These are phyloP conservation scores for Beaufortia kweichowensis DNA, from an alignment of 2,113 vertebrate species.

Conservation along the genomic window DNA sequence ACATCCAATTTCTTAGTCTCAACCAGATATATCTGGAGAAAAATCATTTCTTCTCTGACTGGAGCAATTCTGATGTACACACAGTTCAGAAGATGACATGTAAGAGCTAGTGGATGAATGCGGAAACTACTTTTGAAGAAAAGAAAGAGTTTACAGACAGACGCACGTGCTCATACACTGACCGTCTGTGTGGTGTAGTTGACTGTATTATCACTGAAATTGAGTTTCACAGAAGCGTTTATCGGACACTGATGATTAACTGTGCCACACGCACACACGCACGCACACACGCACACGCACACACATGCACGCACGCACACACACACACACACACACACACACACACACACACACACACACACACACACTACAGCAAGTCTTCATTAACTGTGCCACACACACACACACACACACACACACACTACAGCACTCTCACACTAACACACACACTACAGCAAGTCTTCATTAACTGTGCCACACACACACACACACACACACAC, in stretches of 20 bases:
- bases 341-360: background rate
- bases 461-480: too few species aligned
- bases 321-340: background rate
- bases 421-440: background rate
- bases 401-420: background rate
- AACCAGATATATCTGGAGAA: background rate
- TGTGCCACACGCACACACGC: background rate
- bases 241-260: too few species aligned
- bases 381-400: background rate
- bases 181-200: too few species aligned
- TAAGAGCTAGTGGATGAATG: too few species aligned
- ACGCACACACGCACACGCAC: background rate
- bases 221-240: too few species aligned
- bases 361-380: background rate
- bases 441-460: too few species aligned
- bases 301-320: background rate
- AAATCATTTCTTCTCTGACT: background rate
- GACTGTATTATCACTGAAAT: too few species aligned
- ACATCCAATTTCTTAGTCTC: background rate
- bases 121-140: too few species aligned
- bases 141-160: background rate
- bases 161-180: too few species aligned
- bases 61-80: slow-evolving; percentile 18
- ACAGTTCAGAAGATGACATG: background rate
- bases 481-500: too few species aligned